Evolutionary conservation across 2,113 vertebrate genomes (phyloP).

Genomic region (Corythaixoides concolor): DNA sequence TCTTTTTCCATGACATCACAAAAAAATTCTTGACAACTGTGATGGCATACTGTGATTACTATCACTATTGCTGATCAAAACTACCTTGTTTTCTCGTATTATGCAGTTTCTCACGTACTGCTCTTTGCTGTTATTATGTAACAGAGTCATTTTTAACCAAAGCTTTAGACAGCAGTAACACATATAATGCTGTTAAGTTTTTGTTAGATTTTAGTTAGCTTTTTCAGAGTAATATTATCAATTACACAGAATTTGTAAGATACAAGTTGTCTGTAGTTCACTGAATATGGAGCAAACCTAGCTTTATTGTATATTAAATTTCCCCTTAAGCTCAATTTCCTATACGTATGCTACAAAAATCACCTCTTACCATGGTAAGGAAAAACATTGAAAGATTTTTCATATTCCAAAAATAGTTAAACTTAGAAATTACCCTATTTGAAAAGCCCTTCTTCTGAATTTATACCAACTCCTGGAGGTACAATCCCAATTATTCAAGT

Average conservation of each 20-base stretch:
- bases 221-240: not conserved
- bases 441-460: not conserved
- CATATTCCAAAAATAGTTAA: not conserved
- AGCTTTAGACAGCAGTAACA: not conserved
- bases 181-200: not conserved
- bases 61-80: not conserved
- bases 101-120: not conserved
- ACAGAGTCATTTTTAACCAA: not conserved
- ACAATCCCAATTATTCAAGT: not conserved
- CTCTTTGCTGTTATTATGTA: not conserved
- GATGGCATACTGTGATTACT: not conserved
- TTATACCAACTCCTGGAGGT: not conserved
- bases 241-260: not conserved
- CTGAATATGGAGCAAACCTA: not conserved
- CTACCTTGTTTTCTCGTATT: not conserved
- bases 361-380: not conserved
- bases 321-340: not conserved
- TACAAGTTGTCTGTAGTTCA: not conserved
- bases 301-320: not conserved
- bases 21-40: not conserved
- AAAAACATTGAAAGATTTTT: not conserved
- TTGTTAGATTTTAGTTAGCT: not conserved
- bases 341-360: rapidly evolving
- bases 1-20: not conserved
- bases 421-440: not conserved